phyloP scores from a whole-genome alignment of 2,888 invertebrate genomes.

The Oscheius sp. region DNA sequence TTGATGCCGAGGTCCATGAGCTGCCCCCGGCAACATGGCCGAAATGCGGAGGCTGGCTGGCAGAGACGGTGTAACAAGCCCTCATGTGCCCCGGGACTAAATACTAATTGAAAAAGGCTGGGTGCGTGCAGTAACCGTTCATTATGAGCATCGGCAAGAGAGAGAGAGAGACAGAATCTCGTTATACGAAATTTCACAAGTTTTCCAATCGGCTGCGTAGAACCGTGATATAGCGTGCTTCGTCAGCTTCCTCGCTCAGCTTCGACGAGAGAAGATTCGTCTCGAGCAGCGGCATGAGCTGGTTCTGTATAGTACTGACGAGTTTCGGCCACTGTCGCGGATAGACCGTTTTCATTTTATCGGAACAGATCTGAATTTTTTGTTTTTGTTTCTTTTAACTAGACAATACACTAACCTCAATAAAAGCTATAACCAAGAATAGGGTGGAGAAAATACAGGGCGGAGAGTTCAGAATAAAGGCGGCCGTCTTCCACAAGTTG shows the following conservation, averaged over 20 bases:
- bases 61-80: constrained; percentile 18
- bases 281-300: constrained; percentile 14
- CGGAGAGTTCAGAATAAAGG: constrained; percentile 12
- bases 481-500: constrained; percentile 13
- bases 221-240: constrained; percentile 16
- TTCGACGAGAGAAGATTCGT: neutral
- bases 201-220: constrained; percentile 19
- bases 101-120: constrained; percentile 14
- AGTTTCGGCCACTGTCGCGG: constrained; percentile 18
- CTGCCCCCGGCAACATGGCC: constrained; percentile 21
- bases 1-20: constrained; percentile 19
- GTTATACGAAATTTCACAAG: constrained; percentile 14
- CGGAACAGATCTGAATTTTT: constrained; percentile 19
- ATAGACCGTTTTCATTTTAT: constrained; percentile 11
- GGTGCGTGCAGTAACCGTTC: neutral
- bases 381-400: neutral
- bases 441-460: constrained; percentile 10
- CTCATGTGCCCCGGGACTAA: constrained; percentile 11
- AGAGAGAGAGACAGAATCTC: too few species aligned
- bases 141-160: too few species aligned
- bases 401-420: constrained; percentile 11
- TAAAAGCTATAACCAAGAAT: constrained; percentile 6
- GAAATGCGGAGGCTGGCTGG: constrained; percentile 31
- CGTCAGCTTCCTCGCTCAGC: constrained; percentile 14
- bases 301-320: neutral